phyloP scores from a whole-genome alignment of 2,888 invertebrate genomes.

The Agonopterix subpropinquella region DNA sequence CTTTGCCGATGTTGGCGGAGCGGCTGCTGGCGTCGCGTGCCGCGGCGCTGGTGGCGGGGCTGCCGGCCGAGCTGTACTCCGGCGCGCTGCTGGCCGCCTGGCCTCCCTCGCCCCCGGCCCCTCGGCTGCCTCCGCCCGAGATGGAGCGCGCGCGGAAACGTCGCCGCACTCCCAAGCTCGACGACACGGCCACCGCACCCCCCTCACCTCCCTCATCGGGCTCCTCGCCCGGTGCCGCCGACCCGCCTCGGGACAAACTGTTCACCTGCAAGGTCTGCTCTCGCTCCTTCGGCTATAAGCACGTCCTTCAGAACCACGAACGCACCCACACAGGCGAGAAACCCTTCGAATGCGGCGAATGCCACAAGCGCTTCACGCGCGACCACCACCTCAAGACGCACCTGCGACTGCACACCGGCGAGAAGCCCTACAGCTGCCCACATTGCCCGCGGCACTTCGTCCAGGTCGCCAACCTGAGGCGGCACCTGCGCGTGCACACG shows the following conservation, averaged over 20 bases:
- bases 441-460: conserved; percentile 95
- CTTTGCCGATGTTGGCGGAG: conserved; percentile 67
- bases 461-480: conserved; percentile 92
- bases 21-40: conserved; percentile 72
- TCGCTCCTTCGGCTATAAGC: conserved; percentile 94
- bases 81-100: conserved; percentile 77
- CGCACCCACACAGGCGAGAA: conserved; percentile 96
- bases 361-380: conserved; percentile 93
- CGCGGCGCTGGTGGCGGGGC: conserved; percentile 70
- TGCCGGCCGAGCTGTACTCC: conserved; percentile 79
- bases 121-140: conserved; percentile 67
- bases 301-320: conserved; percentile 95
- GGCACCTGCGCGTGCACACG: conserved; percentile 93
- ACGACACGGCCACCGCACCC: conserved; percentile 47
- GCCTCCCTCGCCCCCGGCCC: conserved; percentile 74
- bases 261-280: conserved; percentile 93
- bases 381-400: conserved; percentile 96
- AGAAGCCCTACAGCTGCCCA: conserved; percentile 93
- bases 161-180: conserved; percentile 64
- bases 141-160: conserved; percentile 63
- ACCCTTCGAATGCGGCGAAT: conserved; percentile 93
- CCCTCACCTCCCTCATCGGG: conserved; percentile 67
- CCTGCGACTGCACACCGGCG: conserved; percentile 93
- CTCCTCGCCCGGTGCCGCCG: conserved; percentile 66
- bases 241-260: conserved; percentile 83